These are phyloP conservation scores for Wiebesia pumilae DNA, from an alignment of 1,140 invertebrate genomes.

Conservation along the genomic window DNA sequence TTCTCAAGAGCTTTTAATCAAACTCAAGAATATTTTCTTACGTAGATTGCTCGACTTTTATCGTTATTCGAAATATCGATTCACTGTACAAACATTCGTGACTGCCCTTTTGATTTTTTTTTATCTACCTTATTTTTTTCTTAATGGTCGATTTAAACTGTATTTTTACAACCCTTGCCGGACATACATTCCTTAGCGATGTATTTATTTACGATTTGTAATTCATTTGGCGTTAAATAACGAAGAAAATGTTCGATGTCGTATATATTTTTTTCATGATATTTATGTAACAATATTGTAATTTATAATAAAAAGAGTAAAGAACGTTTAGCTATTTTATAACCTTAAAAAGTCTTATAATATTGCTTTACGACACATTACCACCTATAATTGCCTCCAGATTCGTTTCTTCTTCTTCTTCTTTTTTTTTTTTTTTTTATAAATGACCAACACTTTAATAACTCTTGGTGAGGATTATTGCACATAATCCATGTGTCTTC, in stretches of 20 bases:
- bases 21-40: not conserved
- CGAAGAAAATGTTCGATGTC: not conserved
- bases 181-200: not conserved
- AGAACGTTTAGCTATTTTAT: not conserved
- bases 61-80: not conserved
- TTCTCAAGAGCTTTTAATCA: not conserved
- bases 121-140: not conserved
- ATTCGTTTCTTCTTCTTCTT: no score
- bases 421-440: slow-evolving; percentile 19
- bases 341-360: slow-evolving; percentile 31
- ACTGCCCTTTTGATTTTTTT: not conserved
- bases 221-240: not conserved
- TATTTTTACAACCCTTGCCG: not conserved
- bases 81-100: not conserved
- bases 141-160: not conserved
- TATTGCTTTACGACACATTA: slow-evolving; percentile 48
- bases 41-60: slow-evolving; percentile 34
- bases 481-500: no score
- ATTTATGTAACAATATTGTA: not conserved
- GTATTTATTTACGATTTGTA: not conserved
- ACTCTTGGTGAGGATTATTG: not conserved
- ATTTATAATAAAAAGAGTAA: slow-evolving; percentile 25
- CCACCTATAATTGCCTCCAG: no score
- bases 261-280: not conserved
- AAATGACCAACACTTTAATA: not conserved